phyloP scores from a whole-genome alignment of 2,888 invertebrate species.

The Pachycephus smyrnensis region DNA sequence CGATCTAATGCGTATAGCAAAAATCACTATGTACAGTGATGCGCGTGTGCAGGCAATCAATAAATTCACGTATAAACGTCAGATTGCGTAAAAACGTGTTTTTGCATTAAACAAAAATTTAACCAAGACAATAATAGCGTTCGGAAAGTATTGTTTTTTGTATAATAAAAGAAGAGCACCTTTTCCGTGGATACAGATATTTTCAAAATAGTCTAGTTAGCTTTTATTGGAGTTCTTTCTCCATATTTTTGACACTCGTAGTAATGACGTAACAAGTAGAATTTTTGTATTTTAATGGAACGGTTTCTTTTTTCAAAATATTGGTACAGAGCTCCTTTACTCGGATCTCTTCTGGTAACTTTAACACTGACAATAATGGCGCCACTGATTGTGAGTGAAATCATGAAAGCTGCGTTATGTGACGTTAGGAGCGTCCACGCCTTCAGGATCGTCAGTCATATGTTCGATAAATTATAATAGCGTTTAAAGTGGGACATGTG shows the following conservation, averaged over 20 bases:
- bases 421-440: background rate
- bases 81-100: background rate
- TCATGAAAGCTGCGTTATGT: background rate
- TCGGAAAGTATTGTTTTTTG: background rate
- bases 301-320: background rate
- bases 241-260: too few relatives aligned
- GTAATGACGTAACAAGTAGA: background rate
- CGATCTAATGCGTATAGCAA: background rate
- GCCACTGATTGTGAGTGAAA: background rate
- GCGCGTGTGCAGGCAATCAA: background rate
- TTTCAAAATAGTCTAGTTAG: background rate
- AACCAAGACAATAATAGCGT: background rate
- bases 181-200: background rate
- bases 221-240: too few relatives aligned
- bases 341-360: background rate
- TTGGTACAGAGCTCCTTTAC: background rate
- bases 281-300: background rate
- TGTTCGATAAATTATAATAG: slow-evolving; percentile 39
- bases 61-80: background rate
- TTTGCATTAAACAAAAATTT: background rate
- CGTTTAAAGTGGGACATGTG: slow-evolving; percentile 57
- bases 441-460: slow-evolving; percentile 4
- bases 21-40: background rate
- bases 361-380: background rate
- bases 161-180: background rate